phyloP scores from a whole-genome alignment of 2,113 vertebrate genomes.

The Bagarius yarrelli region DNA sequence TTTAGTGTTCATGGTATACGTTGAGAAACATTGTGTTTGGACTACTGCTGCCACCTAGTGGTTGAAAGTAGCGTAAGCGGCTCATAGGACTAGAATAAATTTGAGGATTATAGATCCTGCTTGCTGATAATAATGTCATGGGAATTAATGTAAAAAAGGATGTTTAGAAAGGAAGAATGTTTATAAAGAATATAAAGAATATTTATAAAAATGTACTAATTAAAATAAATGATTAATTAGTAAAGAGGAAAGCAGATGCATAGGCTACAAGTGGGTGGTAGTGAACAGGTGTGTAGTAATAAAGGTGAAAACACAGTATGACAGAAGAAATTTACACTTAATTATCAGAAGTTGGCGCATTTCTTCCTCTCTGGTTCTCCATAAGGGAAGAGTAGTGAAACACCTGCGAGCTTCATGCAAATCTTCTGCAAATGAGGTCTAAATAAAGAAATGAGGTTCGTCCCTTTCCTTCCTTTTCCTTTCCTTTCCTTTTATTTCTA shows the following conservation, averaged over 20 bases:
- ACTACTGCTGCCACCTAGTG: conserved; percentile 23
- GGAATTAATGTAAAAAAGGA: background rate
- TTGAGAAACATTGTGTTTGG: background rate
- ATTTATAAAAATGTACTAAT: background rate
- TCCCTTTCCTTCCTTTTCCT: background rate
- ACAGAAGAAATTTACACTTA: background rate
- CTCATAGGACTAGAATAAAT: background rate
- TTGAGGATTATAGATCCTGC: too few species aligned
- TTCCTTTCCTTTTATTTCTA: too few species aligned
- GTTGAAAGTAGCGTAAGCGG: background rate
- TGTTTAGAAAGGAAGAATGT: background rate
- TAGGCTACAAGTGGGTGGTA: background rate
- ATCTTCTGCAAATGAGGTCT: conserved; percentile 48
- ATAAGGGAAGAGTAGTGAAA: conserved; percentile 22
- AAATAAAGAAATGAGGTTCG: conserved; percentile 16
- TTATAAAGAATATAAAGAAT: background rate
- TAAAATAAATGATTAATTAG: too few species aligned
- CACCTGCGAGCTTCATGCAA: conserved; percentile 48
- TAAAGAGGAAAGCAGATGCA: background rate
- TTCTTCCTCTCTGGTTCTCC: background rate
- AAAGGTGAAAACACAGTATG: background rate
- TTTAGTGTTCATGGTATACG: background rate
- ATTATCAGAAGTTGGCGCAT: background rate
- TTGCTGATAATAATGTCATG: background rate
- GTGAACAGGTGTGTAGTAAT: background rate